Base-by-base conservation (phyloP, 2,888 invertebrate species). In the Oxyteleia sp. region DNA sequence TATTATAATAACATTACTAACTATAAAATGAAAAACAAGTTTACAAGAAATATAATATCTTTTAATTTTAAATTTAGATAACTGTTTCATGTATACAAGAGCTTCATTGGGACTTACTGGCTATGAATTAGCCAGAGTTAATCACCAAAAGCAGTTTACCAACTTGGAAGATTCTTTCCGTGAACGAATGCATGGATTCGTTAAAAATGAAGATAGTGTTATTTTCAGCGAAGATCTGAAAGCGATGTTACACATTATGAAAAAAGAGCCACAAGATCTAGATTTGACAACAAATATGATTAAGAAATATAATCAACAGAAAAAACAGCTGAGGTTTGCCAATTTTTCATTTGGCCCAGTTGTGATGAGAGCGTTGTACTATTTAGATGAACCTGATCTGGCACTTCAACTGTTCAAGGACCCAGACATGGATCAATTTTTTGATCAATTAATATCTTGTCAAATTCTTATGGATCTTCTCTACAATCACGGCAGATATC, bases 151-250 rank as follows among this genome's bases (percentile, higher is more conserved):
- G 15, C 96, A 96, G 89, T 96, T 97, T 92, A 86, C 92, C 1
- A 95, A 94, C 89, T 94, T 96, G 85, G 90, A 94, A 29, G 96
- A 96, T 0, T 95, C 95, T 83, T 97, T 97, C 91, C 94, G 95
- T 75, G 87, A 91, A 0, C 96, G 97, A 93, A 97, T 98, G 97
- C 92, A 88, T 10, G 95, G 96, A 64, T 96, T 95, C 91, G 93
- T 95, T 0, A 87, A 93, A 2, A 94, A 95, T 13, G 93, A 94
- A 0, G 91, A 94, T 0, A 95, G 94, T 86, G 95, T 97, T 95
- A 95, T 98, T 84, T 98, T 97, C 89, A 97, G 97, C 4, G 97
- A 97, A 93, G 98, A 98, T 93, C 93, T 98, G 10, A 97, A 97
- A 92, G 96, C 96, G 90, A 96, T 97, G 95, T 91, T 96, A 3